Conservation (phyloP, 1,140 invertebrate species). For the Cotesia typhae region DNA sequence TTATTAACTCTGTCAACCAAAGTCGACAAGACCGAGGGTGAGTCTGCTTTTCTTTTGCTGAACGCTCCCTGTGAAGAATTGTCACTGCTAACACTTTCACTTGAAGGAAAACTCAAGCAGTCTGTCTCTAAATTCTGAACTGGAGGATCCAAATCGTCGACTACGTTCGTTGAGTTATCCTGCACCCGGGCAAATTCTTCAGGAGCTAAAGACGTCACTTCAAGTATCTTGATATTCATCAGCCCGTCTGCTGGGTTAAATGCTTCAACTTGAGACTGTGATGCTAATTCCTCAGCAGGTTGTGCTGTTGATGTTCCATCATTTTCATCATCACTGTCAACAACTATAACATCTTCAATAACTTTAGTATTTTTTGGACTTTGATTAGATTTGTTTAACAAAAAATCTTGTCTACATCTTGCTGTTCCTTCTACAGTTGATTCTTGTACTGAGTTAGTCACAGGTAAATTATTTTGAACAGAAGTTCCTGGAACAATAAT, state of each 20-base stretch:
- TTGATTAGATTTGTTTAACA: not conserved
- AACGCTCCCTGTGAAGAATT: no score
- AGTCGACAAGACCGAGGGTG: not conserved
- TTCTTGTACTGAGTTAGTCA: no score
- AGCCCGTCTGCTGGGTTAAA: slow-evolving; percentile 16
- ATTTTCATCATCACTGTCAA: slow-evolving; percentile 51
- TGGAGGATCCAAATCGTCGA: not conserved
- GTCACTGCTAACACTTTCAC: no score
- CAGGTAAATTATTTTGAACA: no score
- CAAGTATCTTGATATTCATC: slow-evolving; percentile 51
- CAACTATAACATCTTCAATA: slow-evolving; percentile 37
- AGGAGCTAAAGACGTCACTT: slow-evolving; percentile 48
- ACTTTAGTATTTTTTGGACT: not conserved
- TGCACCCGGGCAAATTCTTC: slow-evolving; percentile 42
- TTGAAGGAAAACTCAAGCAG: no score
- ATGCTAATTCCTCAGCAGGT: no score
- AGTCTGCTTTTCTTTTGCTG: slow-evolving; percentile 12
- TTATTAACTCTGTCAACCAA: slow-evolving; percentile 16
- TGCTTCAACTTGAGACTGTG: no score
- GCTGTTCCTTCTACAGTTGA: no score
- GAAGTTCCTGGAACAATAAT: no score
- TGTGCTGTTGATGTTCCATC: not conserved
- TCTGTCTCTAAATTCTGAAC: no score
- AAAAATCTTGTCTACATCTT: no score
- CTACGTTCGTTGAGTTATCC: not conserved